These are phyloP conservation scores for Brevimyrus niger DNA, from an alignment of 2,113 vertebrate species.

Conservation along the genomic window DNA sequence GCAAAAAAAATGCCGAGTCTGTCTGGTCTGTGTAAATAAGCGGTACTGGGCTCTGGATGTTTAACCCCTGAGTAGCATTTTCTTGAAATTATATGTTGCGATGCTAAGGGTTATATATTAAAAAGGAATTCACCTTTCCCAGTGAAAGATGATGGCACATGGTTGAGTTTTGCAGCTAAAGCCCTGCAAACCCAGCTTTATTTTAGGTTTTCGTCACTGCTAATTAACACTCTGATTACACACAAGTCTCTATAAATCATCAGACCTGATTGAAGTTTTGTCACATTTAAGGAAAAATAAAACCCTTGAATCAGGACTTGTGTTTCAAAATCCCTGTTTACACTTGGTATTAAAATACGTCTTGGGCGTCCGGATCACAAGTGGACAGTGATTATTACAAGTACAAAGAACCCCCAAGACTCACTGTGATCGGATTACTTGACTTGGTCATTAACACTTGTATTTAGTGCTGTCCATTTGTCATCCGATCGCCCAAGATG, in stretches of 20 bases:
- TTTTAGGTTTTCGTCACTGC: not conserved
- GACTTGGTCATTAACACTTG: not conserved
- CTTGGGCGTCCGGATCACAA: not conserved
- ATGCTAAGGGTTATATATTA: not conserved
- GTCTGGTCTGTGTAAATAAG: not conserved
- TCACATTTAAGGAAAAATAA: not conserved
- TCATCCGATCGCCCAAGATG: not conserved
- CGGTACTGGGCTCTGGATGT: not conserved
- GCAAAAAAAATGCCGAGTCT: not conserved
- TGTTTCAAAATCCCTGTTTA: not conserved
- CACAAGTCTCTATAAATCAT: not conserved
- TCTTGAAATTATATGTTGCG: not conserved
- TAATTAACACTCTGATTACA: not conserved
- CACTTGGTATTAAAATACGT: not conserved
- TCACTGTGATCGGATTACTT: too few species aligned
- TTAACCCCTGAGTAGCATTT: not conserved
- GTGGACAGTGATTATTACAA: not conserved
- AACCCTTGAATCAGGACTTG: too few species aligned
- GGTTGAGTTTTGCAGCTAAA: not conserved
- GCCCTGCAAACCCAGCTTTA: not conserved
- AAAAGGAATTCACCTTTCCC: not conserved
- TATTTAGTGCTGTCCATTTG: not conserved
- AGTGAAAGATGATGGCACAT: not conserved
- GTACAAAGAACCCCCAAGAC: too few species aligned
- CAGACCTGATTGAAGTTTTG: not conserved